A percentile compares a stretch with the other conserved stretches of the same genome.
These are phyloP conservation scores for Lagocephalus sceleratus DNA, from an alignment of 2,797 vertebrate genomes.

Conservation along the genomic window DNA sequence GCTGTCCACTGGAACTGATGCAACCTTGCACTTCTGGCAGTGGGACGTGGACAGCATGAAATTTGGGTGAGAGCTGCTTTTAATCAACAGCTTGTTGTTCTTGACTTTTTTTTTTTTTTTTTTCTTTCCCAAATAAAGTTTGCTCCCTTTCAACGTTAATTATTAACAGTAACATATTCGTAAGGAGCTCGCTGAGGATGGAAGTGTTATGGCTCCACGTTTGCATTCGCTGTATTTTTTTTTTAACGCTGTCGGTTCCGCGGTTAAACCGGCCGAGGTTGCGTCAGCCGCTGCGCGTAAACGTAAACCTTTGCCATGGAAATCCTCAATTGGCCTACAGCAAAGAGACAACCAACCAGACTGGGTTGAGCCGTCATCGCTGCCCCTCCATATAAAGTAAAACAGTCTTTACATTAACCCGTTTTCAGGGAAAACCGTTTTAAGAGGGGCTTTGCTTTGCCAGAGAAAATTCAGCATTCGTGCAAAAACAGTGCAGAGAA, in stretches of 20 bases:
- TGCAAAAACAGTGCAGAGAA: not conserved
- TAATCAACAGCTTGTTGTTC: not conserved
- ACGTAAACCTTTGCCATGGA: not conserved
- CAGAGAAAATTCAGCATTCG: too few relatives aligned
- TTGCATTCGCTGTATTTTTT: too few relatives aligned
- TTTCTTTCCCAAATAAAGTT: too few relatives aligned
- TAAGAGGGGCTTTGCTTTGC: not conserved
- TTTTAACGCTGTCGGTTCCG: too few relatives aligned
- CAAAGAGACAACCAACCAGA: slow-evolving; percentile 6
- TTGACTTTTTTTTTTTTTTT: not conserved
- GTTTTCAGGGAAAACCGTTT: not conserved
- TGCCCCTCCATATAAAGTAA: too few relatives aligned
- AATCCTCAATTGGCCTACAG: not conserved
- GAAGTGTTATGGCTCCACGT: too few relatives aligned
- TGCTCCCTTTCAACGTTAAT: too few relatives aligned
- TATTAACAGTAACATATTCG: too few relatives aligned
- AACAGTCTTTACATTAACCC: not conserved
- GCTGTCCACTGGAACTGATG: slow-evolving; percentile 97
- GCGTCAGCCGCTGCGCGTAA: slow-evolving; percentile 1
- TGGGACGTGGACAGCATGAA: slow-evolving; percentile 90
- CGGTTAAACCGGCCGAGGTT: not conserved
- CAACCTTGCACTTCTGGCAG: slow-evolving; percentile 97
- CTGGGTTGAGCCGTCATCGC: not conserved
- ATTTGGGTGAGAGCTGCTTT: slow-evolving; percentile 81
- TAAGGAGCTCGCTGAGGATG: too few relatives aligned